phyloP scores from a whole-genome alignment of 2,888 invertebrate species.

The Brachypterus glaber region DNA sequence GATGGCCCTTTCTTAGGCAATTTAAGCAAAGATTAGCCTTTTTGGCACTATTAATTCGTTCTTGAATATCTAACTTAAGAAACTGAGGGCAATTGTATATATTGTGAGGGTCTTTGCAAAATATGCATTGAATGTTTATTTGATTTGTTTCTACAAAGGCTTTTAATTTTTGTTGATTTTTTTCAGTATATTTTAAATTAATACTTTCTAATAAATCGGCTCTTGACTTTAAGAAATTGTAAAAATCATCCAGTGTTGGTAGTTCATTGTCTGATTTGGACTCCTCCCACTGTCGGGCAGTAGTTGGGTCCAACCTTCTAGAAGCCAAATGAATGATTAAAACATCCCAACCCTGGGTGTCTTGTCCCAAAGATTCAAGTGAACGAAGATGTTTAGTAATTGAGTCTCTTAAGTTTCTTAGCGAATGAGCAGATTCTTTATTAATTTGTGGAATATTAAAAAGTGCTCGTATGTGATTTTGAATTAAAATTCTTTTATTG shows the following conservation, averaged over 20 bases:
- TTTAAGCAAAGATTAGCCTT: slow-evolving; percentile 8
- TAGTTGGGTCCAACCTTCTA: slow-evolving; percentile 12
- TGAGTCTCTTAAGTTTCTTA: slow-evolving; percentile 9
- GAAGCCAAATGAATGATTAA: slow-evolving; percentile 12
- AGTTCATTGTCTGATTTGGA: slow-evolving; percentile 8
- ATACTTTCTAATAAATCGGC: slow-evolving; percentile 10
- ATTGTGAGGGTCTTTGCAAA: slow-evolving; percentile 8
- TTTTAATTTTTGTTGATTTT: too few species aligned
- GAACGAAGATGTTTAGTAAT: slow-evolving; percentile 14
- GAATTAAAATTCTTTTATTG: slow-evolving; percentile 5
- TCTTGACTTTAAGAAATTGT: slow-evolving; percentile 4
- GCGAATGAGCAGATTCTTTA: slow-evolving; percentile 9
- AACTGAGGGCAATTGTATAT: slow-evolving; percentile 8
- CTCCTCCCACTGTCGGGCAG: slow-evolving; percentile 14
- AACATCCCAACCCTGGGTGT: slow-evolving; percentile 9
- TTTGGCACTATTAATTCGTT: slow-evolving; percentile 7
- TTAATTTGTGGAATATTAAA: slow-evolving; percentile 9
- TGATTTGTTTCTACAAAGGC: too few species aligned
- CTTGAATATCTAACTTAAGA: slow-evolving; percentile 7
- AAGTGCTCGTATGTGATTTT: slow-evolving; percentile 15
- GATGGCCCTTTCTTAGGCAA: slow-evolving; percentile 6
- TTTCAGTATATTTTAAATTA: slow-evolving; percentile 4
- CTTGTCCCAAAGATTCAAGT: slow-evolving; percentile 9
- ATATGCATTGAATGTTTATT: neutral
- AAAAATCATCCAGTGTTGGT: slow-evolving; percentile 2